Evolutionary conservation across 2,113 vertebrate genomes (phyloP).

Genomic region (Oreochromis tanganicae): DNA sequence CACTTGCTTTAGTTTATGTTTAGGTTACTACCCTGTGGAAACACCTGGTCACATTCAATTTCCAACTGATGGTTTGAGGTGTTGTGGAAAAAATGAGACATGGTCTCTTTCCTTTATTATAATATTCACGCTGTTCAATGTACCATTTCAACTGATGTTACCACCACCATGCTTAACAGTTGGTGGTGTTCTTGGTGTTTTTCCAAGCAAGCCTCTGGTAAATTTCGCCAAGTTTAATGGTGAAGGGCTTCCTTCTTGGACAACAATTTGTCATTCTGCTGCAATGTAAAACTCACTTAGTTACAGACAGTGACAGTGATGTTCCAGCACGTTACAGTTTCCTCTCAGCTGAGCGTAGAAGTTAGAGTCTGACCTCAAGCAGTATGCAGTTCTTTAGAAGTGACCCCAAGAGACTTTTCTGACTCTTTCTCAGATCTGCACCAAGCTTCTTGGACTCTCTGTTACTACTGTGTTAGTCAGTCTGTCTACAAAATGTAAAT

Average conservation of each 20-base stretch:
- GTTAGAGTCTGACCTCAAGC: not conserved
- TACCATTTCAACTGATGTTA: not conserved
- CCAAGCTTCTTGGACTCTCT: not conserved
- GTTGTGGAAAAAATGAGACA: not conserved
- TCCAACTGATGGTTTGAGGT: not conserved
- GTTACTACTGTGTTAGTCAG: not conserved
- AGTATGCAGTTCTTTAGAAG: not conserved
- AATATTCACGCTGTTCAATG: not conserved
- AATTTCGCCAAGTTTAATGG: not conserved
- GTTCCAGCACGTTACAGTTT: not conserved
- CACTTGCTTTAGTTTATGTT: not conserved
- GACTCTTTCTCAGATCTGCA: rapidly evolving
- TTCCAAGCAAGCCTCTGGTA: rapidly evolving
- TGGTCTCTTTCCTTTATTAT: not conserved
- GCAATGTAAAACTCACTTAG: not conserved
- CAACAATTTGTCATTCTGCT: not conserved
- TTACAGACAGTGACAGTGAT: not conserved
- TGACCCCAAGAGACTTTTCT: not conserved
- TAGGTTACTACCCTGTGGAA: not conserved
- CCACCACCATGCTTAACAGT: not conserved
- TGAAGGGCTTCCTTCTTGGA: not conserved
- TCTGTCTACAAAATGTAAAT: not conserved
- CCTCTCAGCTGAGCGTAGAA: not conserved
- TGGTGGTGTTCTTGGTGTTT: not conserved
- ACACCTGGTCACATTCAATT: not conserved